A percentile compares a stretch with the other conserved stretches of the same genome.
These are phyloP conservation scores for Sicus ferrugineus DNA, from an alignment of 2,888 invertebrate genomes.

Conservation along the genomic window DNA sequence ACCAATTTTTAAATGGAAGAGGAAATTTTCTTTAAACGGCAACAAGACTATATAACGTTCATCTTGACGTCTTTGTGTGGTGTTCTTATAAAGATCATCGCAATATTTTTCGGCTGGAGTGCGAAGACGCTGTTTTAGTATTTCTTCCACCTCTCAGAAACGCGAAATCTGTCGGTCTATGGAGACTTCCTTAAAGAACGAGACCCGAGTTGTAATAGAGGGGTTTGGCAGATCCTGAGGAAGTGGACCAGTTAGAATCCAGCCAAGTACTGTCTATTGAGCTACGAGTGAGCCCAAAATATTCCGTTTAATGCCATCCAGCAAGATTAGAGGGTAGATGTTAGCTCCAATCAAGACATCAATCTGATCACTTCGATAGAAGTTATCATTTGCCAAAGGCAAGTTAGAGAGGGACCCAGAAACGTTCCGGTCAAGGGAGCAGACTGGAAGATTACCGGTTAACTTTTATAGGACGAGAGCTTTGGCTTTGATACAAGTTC, in stretches of 20 bases:
- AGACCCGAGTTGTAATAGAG: too few species aligned
- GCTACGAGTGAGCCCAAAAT: too few species aligned
- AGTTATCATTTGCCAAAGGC: background rate
- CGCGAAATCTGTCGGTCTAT: too few species aligned
- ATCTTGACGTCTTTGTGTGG: background rate
- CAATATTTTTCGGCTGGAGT: conserved; percentile 15
- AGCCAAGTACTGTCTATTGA: background rate
- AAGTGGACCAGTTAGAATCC: too few species aligned
- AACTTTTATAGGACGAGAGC: background rate
- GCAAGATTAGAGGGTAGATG: too few species aligned
- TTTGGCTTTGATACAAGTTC: background rate
- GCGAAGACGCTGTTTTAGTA: background rate
- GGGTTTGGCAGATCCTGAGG: too few species aligned
- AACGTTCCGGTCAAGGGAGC: too few species aligned
- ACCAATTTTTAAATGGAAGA: too few species aligned
- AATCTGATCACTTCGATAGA: too few species aligned
- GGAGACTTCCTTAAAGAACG: too few species aligned
- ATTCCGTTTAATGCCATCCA: too few species aligned
- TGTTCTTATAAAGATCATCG: conserved; percentile 3
- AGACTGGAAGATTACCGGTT: background rate
- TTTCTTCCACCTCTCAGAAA: background rate
- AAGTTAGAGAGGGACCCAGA: background rate
- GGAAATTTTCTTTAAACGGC: too few species aligned
- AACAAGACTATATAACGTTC: conserved; percentile 25
- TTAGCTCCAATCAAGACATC: background rate